Evolutionary conservation across 2,113 vertebrate species (phyloP).

Genomic region (Oenanthe oenanthe): DNA sequence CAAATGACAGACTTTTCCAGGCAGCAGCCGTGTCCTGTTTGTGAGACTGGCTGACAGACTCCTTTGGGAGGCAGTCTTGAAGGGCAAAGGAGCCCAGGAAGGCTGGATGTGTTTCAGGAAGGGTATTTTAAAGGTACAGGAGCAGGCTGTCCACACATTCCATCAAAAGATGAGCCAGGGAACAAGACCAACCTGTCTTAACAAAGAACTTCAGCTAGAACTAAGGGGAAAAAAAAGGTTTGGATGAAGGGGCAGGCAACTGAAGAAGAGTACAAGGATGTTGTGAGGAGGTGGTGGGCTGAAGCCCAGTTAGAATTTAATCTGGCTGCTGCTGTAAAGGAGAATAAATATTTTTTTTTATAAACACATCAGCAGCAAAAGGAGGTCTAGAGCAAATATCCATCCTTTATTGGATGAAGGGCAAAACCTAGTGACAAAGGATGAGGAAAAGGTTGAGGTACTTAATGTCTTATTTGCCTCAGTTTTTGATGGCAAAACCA

Average conservation of each 20-base stretch:
- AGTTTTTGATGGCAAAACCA: neutral
- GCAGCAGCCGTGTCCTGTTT: neutral
- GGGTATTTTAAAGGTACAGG: neutral
- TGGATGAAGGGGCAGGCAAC: neutral
- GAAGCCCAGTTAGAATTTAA: neutral
- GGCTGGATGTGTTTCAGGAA: neutral
- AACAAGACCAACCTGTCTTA: neutral
- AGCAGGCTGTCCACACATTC: neutral
- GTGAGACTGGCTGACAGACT: neutral
- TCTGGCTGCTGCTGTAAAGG: neutral
- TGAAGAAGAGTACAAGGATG: neutral
- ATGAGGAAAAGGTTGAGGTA: neutral
- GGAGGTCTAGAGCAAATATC: neutral
- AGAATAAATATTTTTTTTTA: neutral
- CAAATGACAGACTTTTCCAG: neutral
- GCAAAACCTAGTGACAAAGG: neutral
- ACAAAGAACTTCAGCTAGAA: neutral
- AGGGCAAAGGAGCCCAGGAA: neutral
- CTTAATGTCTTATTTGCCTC: neutral
- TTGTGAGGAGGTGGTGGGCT: neutral
- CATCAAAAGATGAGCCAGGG: neutral
- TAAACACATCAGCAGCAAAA: fast-evolving
- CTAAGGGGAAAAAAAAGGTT: neutral
- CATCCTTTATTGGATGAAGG: neutral
- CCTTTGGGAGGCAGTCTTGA: neutral